These are phyloP conservation scores for Amphimedon queenslandica DNA, from an alignment of 37 sponge, comb jelly and placozoan species.

Conservation along the genomic window DNA sequence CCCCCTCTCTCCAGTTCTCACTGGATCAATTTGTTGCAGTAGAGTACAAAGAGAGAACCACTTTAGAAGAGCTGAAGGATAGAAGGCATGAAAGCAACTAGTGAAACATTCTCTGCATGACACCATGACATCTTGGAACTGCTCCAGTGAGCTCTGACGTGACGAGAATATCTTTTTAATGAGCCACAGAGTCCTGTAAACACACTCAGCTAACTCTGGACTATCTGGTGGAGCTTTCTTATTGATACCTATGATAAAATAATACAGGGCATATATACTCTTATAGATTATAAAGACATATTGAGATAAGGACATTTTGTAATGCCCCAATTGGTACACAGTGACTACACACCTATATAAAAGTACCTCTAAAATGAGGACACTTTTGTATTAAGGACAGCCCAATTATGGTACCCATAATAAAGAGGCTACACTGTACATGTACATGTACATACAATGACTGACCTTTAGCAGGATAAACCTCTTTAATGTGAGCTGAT, in stretches of 20 bases:
- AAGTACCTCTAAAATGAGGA: no score
- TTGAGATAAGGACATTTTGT: no score
- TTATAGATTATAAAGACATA: no score
- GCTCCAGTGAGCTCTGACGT: not conserved
- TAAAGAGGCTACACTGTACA: no score
- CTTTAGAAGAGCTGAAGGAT: conserved; percentile 80
- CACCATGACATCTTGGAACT: conserved; percentile 15
- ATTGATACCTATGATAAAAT: not conserved
- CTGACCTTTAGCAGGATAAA: conserved; percentile 54
- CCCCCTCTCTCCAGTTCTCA: conserved; percentile 22
- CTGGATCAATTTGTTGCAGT: conserved; percentile 67
- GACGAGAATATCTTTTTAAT: conserved; percentile 59
- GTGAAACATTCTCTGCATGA: conserved; percentile 54
- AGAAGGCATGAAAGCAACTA: conserved; percentile 89
- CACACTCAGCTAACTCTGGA: conserved; percentile 53
- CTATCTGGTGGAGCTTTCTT: conserved; percentile 30
- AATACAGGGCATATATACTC: no score
- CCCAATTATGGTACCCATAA: no score
- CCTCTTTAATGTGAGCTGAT: conserved; percentile 59
- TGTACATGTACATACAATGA: conserved; percentile 5
- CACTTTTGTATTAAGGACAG: no score
- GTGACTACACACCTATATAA: no score
- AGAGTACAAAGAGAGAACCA: conserved; percentile 78
- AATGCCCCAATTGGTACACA: no score
- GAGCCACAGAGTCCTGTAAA: conserved; percentile 37